Base-by-base conservation (phyloP, 1,140 invertebrate species). In the Halictus rubicundus region DNA sequence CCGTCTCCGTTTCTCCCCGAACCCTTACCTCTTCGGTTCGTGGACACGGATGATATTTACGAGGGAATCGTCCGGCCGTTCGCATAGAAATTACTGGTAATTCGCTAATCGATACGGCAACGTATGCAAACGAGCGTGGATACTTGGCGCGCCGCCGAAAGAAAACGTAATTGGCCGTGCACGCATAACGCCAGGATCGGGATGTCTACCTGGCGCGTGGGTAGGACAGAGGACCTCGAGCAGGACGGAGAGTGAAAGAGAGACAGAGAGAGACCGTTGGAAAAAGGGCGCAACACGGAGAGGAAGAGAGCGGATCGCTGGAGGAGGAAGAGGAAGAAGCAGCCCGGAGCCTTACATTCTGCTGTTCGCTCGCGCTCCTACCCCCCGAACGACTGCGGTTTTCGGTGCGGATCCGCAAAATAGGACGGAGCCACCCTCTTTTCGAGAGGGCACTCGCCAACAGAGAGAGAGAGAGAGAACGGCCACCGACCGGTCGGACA, bases 391-490 rank as follows among this genome's bases (percentile, higher is more conserved):
- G 70, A 85, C 83, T 85, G 84, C 83, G 84, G 84, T 86, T 86
- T 85, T 86, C 80, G 61, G 80, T 86, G 84, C 80, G 84, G 83
- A 86, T 85, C 74, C 75, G 80, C 80, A 85, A 86, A 86, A 86
- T 86, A 82, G 84, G 82, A 76, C 80, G 80, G 59, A 70, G 49
- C 80, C 65, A 82, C 80, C 83, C 79, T 79, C 66, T 72, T 80
- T 85, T 68, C 64, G 72, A 75, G 77, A 75, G 71, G 70, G 74
- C 74, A 57, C 73, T 76, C 78, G 59, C 25, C 64, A 65, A 80
- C 5, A 49, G 71, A 54, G 78, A 68, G 9, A 16, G 52, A n/a
- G 6, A 21, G 19, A 27, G 25, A n/a, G 12, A 32, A n/a, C 6
- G 5, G 32, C 64, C 7, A 7, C 21, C 12, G 57, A 16, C 23